phyloP scores from a whole-genome alignment of 2,797 vertebrate genomes.

The Chromis chromis region DNA sequence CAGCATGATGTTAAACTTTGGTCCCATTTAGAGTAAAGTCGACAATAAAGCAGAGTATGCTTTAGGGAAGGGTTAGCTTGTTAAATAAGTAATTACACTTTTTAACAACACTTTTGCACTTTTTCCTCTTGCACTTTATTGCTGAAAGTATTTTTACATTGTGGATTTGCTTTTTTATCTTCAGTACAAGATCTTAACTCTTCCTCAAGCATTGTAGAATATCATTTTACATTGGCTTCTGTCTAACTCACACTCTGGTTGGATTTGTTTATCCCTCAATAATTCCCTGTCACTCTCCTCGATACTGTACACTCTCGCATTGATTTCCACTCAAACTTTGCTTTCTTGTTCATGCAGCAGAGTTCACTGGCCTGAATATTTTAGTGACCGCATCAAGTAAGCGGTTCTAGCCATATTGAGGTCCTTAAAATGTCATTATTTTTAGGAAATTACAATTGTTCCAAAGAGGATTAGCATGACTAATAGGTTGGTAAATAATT shows the following conservation, averaged over 20 bases:
- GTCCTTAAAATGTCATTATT: conserved; percentile 32
- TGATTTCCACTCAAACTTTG: conserved; percentile 36
- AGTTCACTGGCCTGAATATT: conserved; percentile 30
- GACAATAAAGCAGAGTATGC: too few species aligned
- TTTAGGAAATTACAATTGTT: conserved; percentile 41
- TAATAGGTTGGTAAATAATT: conserved; percentile 38
- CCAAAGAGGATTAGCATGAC: conserved; percentile 27
- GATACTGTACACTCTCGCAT: conserved; percentile 7
- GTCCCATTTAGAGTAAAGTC: too few species aligned
- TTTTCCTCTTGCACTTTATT: too few species aligned
- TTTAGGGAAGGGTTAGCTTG: too few species aligned
- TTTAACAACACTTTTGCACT: too few species aligned
- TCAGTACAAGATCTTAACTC: not conserved
- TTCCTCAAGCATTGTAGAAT: not conserved
- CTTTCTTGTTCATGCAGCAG: conserved; percentile 8
- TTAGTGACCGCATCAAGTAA: conserved; percentile 30
- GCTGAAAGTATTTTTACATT: too few species aligned
- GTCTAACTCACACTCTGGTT: conserved; percentile 12
- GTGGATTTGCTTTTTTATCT: not conserved
- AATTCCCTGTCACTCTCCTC: conserved; percentile 25
- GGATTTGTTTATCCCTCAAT: not conserved
- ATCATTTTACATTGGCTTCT: not conserved
- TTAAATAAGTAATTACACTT: too few species aligned
- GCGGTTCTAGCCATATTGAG: conserved; percentile 4
- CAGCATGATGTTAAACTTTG: too few species aligned